Evolutionary conservation across 2,797 vertebrate genomes (phyloP), one percentile per base, ranked within the genome.

Genomic region (Periparus ater): DNA sequence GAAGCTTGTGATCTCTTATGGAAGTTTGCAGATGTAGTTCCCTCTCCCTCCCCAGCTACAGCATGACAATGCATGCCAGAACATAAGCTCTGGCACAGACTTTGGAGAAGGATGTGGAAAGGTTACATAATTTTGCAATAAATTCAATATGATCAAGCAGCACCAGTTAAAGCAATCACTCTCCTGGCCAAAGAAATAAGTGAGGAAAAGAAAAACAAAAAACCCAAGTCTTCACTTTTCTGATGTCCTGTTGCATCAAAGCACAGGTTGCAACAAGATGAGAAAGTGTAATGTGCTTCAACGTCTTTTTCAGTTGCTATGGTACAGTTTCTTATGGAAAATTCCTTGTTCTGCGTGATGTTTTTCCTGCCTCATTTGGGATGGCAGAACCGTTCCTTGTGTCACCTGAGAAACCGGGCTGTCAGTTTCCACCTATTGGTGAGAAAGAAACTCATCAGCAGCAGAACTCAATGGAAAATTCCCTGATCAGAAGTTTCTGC

Each of bases 381-480:
- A 92, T 96, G 95, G 95, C 96, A 97, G 92, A 96, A 97, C 79
- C 93, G 95, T 92, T 97, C 96, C 95, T 97, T 94, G 95, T 97
- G 93, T 89, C 96, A 97, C 95, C 96, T 97, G 96, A 96, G 95
- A 96, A 97, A 97, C 93, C 95, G 92, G 95, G 95, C 93, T 96
- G 96, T 97, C 95, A 97, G 93, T 97, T 97, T 97, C 95, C 96
- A 97, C 96, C 96, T 97, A 97, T 97, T 97, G 96, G 96, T 97
- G 96, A 97, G 96, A 97, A 93, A 97, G 96, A 97, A 97, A 97
- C 96, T 94, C 95, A 97, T 97, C 95, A 97, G 83, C 96, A 97
- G 91, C 95, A 96, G 95, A 97, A 96, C 85, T 95, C 76, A 96
- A 75, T 51, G 93, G 95, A 94, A 96, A 96, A 92, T 80, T 95